Base-by-base conservation (phyloP, 2,888 invertebrate genomes). In the Pseudeuparius sepicola region DNA sequence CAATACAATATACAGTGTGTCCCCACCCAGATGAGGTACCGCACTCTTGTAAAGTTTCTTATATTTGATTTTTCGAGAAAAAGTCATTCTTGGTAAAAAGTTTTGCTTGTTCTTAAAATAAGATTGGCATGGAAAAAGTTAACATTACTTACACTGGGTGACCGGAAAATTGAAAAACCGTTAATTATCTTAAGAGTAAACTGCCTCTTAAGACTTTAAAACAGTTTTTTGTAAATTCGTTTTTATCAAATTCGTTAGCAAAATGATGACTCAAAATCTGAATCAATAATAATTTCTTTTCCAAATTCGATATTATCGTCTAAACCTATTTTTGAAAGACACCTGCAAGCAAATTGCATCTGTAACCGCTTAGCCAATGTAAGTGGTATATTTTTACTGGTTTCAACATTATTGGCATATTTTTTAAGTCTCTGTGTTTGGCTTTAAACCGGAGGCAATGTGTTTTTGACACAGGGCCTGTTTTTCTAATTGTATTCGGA, bases 381-480 rank as follows among this genome's bases (percentile, higher is more conserved):
- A 9, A 40, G 24, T 14, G 42, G 36, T 14, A 40, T 20, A 37
- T 40, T 41, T 40, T 40, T 41, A 6, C 39, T 14, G 20, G 29
- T 29, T 36, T 33, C 30, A 16, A 41, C 35, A 24, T 25, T 41
- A 17, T 35, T 24, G 4, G 38, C 32, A 32, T 4, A 36, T 27
- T 29, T 29, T 30, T 40, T 46, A 24, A 43, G 29, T 14, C 39
- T 31, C 30, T 40, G 17, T 47, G 48, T 39, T 48, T 47, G 5
- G 43, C 42, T 36, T 48, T 46, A 33, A 37, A 48, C 36, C 39
- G 29, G 24, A 43, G 4, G n/a, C 30, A 30, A 16, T n/a, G 4
- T 4, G 4, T 30, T 30, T 30, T 30, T 30, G 30, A 30, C 40
- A 39, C 39, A 27, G 39, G 46, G 11, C 36, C 36, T 4, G 30